phyloP scores from a whole-genome alignment of 2,888 invertebrate species.

The Digitonthophagus gazella region DNA sequence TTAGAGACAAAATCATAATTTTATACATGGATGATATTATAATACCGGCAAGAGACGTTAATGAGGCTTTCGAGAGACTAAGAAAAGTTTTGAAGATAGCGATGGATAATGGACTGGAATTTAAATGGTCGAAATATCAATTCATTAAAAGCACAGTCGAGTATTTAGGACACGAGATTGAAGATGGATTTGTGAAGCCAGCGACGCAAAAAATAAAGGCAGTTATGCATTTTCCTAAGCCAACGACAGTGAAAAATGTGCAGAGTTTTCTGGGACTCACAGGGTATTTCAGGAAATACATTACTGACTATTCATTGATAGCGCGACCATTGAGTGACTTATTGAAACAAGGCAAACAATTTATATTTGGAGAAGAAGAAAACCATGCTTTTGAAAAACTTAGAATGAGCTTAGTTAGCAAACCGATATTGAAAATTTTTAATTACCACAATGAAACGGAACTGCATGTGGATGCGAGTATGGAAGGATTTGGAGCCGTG shows the following conservation, averaged over 20 bases:
- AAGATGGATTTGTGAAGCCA: slow-evolving; percentile 33
- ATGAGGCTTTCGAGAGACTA: slow-evolving; percentile 34
- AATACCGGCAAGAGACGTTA: slow-evolving; percentile 28
- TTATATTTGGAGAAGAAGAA: slow-evolving; percentile 26
- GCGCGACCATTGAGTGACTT: slow-evolving; percentile 29
- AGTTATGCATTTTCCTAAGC: slow-evolving; percentile 35
- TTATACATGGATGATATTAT: slow-evolving; percentile 36
- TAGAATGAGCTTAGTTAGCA: slow-evolving; percentile 26
- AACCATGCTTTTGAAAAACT: slow-evolving; percentile 30
- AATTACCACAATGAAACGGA: slow-evolving; percentile 27
- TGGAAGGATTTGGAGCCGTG: slow-evolving; percentile 36
- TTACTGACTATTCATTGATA: slow-evolving; percentile 8
- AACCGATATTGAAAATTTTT: slow-evolving; percentile 33
- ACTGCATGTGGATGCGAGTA: slow-evolving; percentile 37
- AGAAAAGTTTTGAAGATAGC: slow-evolving; percentile 35
- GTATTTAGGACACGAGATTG: slow-evolving; percentile 33
- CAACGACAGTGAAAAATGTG: slow-evolving; percentile 34
- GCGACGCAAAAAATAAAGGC: slow-evolving; percentile 32
- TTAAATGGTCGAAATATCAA: slow-evolving; percentile 44
- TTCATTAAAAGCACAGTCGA: slow-evolving; percentile 36
- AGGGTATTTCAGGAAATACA: slow-evolving; percentile 36
- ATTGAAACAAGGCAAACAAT: slow-evolving; percentile 29
- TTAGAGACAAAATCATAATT: background rate
- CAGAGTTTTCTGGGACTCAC: slow-evolving; percentile 40
- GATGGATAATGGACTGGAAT: slow-evolving; percentile 34